A percentile compares a stretch with the other conserved stretches of the same genome.
phyloP scores from a whole-genome alignment of 1,140 invertebrate genomes.

The Apis cerana region DNA sequence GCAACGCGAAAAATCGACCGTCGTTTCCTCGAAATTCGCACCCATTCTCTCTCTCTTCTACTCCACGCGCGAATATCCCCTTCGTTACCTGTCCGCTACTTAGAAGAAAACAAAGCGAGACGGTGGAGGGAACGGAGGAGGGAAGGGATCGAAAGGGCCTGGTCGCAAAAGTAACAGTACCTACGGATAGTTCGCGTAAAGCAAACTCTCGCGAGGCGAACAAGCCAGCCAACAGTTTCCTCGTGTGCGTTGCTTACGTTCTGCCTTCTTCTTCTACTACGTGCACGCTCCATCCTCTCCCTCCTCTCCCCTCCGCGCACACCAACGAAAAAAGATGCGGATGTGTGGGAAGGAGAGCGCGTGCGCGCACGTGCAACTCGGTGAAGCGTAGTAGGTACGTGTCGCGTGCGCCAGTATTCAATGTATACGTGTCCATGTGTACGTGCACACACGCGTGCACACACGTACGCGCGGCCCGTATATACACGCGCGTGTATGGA shows the following conservation, averaged over 20 bases:
- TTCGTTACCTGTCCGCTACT: conserved; percentile 26
- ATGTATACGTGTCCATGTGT: conserved; percentile 13
- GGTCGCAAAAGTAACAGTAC: conserved; percentile 78
- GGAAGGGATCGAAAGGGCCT: conserved; percentile 71
- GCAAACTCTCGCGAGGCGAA: conserved; percentile 52
- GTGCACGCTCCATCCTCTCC: neutral
- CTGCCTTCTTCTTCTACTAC: neutral
- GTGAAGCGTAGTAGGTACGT: conserved; percentile 39
- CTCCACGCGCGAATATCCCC: neutral
- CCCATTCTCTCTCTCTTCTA: too few species aligned
- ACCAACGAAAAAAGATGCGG: conserved; percentile 27
- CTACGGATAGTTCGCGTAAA: conserved; percentile 75
- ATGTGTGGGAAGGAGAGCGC: conserved; percentile 54
- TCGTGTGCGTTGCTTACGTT: neutral
- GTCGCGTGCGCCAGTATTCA: conserved; percentile 39
- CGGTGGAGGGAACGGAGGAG: conserved; percentile 12
- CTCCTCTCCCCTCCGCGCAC: neutral
- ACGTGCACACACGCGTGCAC: conserved; percentile 3
- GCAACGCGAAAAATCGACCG: accelerated
- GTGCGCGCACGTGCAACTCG: conserved; percentile 36
- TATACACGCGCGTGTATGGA: conserved; percentile 34
- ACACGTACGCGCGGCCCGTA: neutral
- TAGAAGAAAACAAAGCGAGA: conserved; percentile 40
- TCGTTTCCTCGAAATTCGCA: neutral
- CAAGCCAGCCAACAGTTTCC: conserved; percentile 26